Evolutionary conservation across 2,113 vertebrate species (phyloP).

Genomic region (Baryphthengus martii): DNA sequence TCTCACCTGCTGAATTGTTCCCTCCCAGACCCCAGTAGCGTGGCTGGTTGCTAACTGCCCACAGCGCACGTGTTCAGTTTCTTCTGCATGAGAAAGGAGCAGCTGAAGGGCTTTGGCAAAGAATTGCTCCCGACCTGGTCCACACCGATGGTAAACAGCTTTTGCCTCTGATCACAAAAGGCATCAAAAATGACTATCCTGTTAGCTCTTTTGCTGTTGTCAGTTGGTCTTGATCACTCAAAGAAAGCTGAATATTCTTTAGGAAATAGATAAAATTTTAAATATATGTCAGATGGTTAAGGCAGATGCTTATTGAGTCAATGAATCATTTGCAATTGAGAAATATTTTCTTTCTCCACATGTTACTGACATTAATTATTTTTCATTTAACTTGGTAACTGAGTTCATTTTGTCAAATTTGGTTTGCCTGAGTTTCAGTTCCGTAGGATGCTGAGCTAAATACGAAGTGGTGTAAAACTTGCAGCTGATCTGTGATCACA

Average conservation of each 20-base stretch:
- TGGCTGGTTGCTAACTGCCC: background rate
- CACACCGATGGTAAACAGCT: background rate
- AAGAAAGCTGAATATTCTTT: background rate
- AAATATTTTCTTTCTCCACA: constrained; percentile 36
- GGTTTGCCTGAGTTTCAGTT: background rate
- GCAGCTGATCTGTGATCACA: background rate
- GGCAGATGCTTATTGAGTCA: constrained; percentile 19
- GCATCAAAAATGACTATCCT: background rate
- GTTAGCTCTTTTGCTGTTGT: background rate
- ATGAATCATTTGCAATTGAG: constrained; percentile 40
- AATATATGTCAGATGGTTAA: constrained; percentile 28
- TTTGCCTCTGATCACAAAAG: background rate
- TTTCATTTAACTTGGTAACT: background rate
- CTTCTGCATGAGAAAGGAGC: background rate
- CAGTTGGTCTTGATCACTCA: constrained; percentile 1
- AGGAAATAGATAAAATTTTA: constrained; percentile 30
- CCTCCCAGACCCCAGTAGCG: background rate
- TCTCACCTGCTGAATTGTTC: background rate
- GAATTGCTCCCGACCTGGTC: background rate
- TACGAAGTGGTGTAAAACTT: background rate
- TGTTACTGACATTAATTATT: background rate
- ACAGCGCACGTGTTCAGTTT: rapidly evolving
- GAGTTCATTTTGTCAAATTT: background rate
- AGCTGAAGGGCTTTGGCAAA: background rate
- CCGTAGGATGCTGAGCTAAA: background rate